Base-by-base conservation (phyloP, 30 jellyfish, hydroid and myxozoan species). In the Aurelia coerulea region DNA sequence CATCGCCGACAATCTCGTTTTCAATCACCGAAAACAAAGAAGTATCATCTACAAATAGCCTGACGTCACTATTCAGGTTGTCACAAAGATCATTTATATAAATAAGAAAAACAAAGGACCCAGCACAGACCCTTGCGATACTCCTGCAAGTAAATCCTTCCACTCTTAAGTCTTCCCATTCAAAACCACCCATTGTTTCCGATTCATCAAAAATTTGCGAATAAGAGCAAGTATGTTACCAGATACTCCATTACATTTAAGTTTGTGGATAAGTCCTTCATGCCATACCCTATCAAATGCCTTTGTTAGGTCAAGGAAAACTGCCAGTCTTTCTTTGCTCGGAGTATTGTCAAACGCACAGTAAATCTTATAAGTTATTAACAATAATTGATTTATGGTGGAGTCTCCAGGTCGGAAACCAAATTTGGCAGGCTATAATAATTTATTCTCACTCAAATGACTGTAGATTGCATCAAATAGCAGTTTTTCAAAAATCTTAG, bases 101-200 rank as follows among this genome's bases (percentile, higher is more conserved):
- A 8, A 71, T 58, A 9, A 15, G 69, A 32, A 71, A 71, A 31
- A 71, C 4, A 71, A 12, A 1, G 32, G 70, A 32, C 81, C 65
- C 69, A 71, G 67, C 68, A 32, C 81, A 35, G 81, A 71, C 65
- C 81, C 65, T 32, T 71, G 81, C 2, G 81, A 67, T 12, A 71
- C 81, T 9, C 81, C 81, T 23, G 18, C 60, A 39, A 16, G 67
- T 1, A 32, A 11, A 12, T 12, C 67, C 18, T 32, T 71, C 31
- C 81, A n/a, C 23, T 18, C 16, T 9, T 10, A 49, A 71, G 68
- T 39, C 51, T 71, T 71, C 32, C 70, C 70, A 71, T 32, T 71
- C 67, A 71, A 71, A 15, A 71, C 81, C 34, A 71, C 71, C 16
- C 65, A 23, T 18, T 32, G 72, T 12, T 19, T 15, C 41, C 19